These are phyloP conservation scores for Pristionchus exspectatus DNA, from an alignment of 2,888 invertebrate genomes.

Conservation along the genomic window DNA sequence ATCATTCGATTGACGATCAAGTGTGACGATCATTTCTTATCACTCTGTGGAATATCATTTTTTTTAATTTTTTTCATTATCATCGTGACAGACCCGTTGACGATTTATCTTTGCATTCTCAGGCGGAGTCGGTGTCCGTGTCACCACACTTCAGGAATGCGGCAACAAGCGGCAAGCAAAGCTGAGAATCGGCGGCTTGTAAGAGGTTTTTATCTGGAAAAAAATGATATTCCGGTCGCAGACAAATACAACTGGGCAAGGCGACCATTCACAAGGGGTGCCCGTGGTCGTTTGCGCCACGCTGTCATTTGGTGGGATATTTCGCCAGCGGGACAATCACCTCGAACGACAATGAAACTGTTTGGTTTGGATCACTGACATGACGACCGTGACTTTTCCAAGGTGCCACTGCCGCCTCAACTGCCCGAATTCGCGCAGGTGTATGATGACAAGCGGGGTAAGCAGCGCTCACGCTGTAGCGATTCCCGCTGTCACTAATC, in stretches of 20 bases:
- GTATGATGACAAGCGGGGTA: constrained; percentile 1
- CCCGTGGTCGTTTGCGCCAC: constrained; percentile 44
- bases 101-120: too few relatives aligned
- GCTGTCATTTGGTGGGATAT: constrained; percentile 45
- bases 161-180: not conserved
- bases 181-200: not conserved
- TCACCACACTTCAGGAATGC: constrained; percentile 30
- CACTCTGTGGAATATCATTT: too few relatives aligned
- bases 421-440: not conserved
- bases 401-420: constrained; percentile 5
- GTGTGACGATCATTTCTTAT: too few relatives aligned
- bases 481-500: not conserved
- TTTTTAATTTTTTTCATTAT: too few relatives aligned
- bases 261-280: constrained; percentile 25
- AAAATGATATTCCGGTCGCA: not conserved
- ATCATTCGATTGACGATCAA: too few relatives aligned
- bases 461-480: not conserved
- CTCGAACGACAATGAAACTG: not conserved
- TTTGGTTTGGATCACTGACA: not conserved
- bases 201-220: not conserved
- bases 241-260: not conserved
- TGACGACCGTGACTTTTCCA: not conserved
- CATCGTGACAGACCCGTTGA: too few relatives aligned
- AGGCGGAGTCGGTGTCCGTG: not conserved
- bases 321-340: not conserved